Base-by-base conservation (phyloP, 2,113 vertebrate species). In the human (Homo sapiens) region DNA sequence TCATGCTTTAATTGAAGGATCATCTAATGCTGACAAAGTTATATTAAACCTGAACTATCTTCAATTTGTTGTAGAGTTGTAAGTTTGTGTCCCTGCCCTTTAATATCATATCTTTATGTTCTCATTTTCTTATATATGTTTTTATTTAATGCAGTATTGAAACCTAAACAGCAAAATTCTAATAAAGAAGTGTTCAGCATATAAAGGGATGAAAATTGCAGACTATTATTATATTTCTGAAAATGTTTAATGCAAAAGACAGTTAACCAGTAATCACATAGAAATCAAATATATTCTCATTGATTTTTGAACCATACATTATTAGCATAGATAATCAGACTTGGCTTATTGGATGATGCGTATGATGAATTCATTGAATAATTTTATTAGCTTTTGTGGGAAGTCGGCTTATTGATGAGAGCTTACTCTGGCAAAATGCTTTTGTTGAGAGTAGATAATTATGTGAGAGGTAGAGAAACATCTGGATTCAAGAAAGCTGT, bases 381-480 rank as follows among this genome's bases (percentile, higher is more conserved):
- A 23, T 87, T 94, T 87, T 52, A 52, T 50, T 89, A 35, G 8
- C 40, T 3, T 94, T 9, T 96, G 2, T n/a, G n/a, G 55, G 48
- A 89, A 25, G n/a, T 86, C 25, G 48, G 17, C 30, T 82, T 94
- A 35, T 2, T 96, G 20, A 73, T 61, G 83, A 95, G 66, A 14
- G 9, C 52, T 70, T 52, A 87, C 16, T 68, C 32, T 61, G n/a
- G 43, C 52, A 94, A 89, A 94, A 90, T 86, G 17, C 3, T 45
- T 86, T 81, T 95, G 27, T 94, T 55, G 38, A 50, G 18, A 92
- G 30, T 68, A 89, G 70, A 64, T 91, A 61, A 85, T 93, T 80
- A 48, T 75, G 20, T 66, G 40, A 78, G 35, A 64, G 25, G 4
- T 83, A 66, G 45, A 95, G 25, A 14, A 89, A 30, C 64, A 73